Evolutionary conservation across 2,888 invertebrate species (phyloP).

Genomic region (Philaethria dido): DNA sequence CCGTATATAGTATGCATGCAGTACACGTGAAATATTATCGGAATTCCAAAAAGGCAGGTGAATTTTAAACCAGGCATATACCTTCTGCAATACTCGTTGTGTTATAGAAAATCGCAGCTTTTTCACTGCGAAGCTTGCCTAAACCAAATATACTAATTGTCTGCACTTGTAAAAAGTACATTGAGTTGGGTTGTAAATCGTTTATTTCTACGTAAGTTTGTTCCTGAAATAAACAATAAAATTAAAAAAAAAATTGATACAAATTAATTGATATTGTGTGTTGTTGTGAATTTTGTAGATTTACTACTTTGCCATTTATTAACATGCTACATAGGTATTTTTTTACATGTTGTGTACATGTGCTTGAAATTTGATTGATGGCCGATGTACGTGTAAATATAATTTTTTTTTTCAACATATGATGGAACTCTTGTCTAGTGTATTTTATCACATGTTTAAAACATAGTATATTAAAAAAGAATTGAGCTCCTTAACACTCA

Average conservation of each 20-base stretch:
- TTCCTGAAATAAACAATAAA: constrained; percentile 71
- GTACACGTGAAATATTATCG: background rate
- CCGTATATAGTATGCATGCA: constrained; percentile 10
- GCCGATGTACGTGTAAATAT: no score
- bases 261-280: no score
- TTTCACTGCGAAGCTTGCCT: constrained; percentile 87
- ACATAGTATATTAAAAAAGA: no score
- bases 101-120: constrained; percentile 88
- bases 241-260: background rate
- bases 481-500: no score
- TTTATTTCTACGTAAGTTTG: constrained; percentile 86
- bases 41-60: constrained; percentile 16
- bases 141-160: constrained; percentile 88
- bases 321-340: no score
- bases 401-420: no score
- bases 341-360: no score
- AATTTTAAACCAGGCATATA: constrained; percentile 37
- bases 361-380: no score
- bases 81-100: constrained; percentile 82
- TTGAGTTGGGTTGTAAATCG: constrained; percentile 86
- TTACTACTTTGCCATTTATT: no score
- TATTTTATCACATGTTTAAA: no score
- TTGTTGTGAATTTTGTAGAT: no score
- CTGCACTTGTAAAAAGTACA: constrained; percentile 91
- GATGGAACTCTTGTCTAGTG: no score